Percentiles rank a stretch among this genome's conserved stretches.
Evolutionary conservation across 2,797 vertebrate species (phyloP).

Genomic region (Hylomyscus alleni): DNA sequence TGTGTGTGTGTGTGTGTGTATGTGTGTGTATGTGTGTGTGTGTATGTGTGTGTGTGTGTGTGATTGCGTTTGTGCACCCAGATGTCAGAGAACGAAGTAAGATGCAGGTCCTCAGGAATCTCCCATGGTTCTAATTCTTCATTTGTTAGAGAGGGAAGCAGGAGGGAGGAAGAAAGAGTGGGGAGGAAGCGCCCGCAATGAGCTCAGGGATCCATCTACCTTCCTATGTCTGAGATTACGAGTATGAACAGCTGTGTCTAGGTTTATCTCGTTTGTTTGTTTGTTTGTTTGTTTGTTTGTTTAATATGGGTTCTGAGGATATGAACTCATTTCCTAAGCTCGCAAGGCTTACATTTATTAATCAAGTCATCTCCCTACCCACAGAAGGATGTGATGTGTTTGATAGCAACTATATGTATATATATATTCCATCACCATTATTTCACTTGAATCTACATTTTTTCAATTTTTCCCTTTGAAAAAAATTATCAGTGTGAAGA

Average conservation of each 20-base stretch:
- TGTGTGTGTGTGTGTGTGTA: background rate
- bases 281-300: background rate
- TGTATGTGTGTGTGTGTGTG: background rate
- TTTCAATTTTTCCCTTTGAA: background rate
- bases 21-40: background rate
- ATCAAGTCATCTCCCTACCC: background rate
- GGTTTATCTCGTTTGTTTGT: background rate
- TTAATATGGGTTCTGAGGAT: background rate
- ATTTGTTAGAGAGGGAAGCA: background rate
- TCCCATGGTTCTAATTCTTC: background rate
- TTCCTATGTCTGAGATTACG: background rate
- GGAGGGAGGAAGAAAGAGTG: accelerated
- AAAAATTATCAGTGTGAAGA: background rate
- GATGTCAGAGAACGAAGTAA: background rate
- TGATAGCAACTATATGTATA: too few species aligned
- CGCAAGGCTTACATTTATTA: background rate
- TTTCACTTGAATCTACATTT: conserved; percentile 21
- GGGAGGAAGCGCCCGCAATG: background rate
- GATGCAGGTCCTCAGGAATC: background rate
- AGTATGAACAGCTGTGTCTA: background rate
- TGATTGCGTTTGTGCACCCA: background rate
- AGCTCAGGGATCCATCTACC: background rate
- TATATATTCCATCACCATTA: background rate
- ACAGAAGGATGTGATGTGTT: background rate
- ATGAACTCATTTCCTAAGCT: background rate